phyloP scores from a whole-genome alignment of 2,797 vertebrate species.

The Artibeus jamaicensis region DNA sequence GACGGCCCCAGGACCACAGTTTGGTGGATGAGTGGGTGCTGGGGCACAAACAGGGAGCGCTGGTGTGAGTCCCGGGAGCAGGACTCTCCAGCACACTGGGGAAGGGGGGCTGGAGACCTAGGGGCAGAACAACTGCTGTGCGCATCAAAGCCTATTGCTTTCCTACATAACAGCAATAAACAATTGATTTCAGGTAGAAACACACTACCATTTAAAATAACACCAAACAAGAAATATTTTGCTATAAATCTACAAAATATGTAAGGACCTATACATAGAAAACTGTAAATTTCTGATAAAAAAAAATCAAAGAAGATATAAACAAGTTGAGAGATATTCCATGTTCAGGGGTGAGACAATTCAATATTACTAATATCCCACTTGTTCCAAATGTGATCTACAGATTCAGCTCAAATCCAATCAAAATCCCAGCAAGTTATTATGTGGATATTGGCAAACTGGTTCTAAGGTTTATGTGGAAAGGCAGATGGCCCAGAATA shows the following conservation, averaged over 20 bases:
- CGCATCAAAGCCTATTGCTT: neutral
- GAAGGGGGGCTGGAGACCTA: neutral
- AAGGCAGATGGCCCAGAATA: neutral
- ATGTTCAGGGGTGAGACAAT: neutral
- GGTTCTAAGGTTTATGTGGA: neutral
- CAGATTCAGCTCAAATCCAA: neutral
- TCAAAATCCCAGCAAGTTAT: neutral
- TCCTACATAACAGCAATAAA: neutral
- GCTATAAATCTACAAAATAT: neutral
- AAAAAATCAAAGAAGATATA: neutral
- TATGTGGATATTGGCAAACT: neutral
- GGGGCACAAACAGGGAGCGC: neutral
- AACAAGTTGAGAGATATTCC: neutral
- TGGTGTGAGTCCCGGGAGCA: neutral
- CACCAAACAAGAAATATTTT: neutral
- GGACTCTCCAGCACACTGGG: accelerated
- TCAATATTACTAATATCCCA: neutral
- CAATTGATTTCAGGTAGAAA: neutral
- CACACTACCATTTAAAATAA: neutral
- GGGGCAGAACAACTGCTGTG: neutral
- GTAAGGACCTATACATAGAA: neutral
- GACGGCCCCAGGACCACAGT: neutral
- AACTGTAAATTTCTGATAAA: neutral
- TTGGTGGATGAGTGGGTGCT: neutral
- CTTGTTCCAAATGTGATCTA: neutral